Evolutionary conservation across 1,140 invertebrate species (phyloP).

Genomic region (Matsumurasca onukii): DNA sequence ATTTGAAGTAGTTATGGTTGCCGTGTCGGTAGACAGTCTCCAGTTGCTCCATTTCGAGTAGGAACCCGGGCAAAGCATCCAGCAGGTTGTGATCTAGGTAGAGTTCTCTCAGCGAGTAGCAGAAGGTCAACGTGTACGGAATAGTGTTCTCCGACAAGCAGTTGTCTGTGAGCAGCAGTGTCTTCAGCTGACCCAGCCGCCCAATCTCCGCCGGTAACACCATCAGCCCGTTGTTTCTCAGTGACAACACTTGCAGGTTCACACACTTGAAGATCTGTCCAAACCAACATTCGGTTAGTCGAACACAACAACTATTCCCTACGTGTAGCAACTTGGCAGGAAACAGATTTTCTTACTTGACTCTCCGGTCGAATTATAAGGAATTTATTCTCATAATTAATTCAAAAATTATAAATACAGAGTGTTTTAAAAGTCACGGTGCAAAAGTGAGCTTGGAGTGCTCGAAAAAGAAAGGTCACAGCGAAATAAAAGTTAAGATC

Average conservation of each 20-base stretch:
- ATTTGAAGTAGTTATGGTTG: slow-evolving; percentile 58
- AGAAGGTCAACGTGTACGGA: slow-evolving; percentile 53
- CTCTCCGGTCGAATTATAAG: not conserved
- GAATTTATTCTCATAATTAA: not conserved
- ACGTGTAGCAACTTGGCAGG: not conserved
- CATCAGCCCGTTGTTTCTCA: slow-evolving; percentile 53
- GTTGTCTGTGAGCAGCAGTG: slow-evolving; percentile 54
- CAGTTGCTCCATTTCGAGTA: slow-evolving; percentile 50
- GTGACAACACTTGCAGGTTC: slow-evolving; percentile 46
- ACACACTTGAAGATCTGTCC: slow-evolving; percentile 52
- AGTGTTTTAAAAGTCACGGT: too few relatives aligned
- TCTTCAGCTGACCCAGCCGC: slow-evolving; percentile 49
- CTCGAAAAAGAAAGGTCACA: too few relatives aligned
- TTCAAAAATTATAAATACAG: not conserved
- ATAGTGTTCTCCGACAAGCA: slow-evolving; percentile 53
- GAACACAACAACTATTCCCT: not conserved
- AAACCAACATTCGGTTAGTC: slow-evolving; percentile 2
- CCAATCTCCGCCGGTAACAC: slow-evolving; percentile 52
- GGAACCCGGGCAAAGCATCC: slow-evolving; percentile 54
- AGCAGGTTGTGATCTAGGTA: slow-evolving; percentile 53
- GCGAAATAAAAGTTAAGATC: too few relatives aligned
- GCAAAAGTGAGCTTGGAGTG: too few relatives aligned
- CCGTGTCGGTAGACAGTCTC: slow-evolving; percentile 55
- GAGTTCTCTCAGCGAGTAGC: slow-evolving; percentile 46
- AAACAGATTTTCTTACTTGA: too few relatives aligned